phyloP scores from a whole-genome alignment of 2,888 invertebrate genomes.

The Eurytoma californica region DNA sequence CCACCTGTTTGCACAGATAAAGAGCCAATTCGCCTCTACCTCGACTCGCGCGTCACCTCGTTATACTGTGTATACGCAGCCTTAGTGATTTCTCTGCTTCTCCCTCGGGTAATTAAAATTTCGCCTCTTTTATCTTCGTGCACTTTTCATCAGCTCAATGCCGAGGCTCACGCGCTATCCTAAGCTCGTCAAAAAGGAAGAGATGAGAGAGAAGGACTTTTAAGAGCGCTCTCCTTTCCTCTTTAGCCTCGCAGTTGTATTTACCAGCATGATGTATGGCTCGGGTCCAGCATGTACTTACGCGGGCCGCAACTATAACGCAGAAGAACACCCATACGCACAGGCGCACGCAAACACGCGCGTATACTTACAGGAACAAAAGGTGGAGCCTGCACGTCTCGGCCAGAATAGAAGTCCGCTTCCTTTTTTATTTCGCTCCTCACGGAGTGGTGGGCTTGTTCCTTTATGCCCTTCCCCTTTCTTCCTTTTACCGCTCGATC shows the following conservation, averaged over 20 bases:
- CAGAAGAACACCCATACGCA: not conserved
- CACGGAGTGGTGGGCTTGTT: not conserved
- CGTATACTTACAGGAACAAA: conserved; percentile 2
- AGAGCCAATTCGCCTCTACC: conserved; percentile 10
- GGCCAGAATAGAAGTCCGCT: conserved; percentile 38
- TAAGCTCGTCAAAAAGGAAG: conserved; percentile 20
- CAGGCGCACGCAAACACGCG: conserved; percentile 3
- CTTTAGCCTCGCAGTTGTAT: conserved; percentile 52
- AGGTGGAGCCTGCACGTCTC: conserved; percentile 15
- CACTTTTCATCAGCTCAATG: not conserved
- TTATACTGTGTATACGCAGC: not conserved
- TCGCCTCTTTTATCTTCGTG: conserved; percentile 26
- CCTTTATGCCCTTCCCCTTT: conserved; percentile 39
- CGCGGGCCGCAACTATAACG: conserved; percentile 39
- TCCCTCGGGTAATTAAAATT: conserved; percentile 38
- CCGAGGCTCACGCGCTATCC: too few species aligned
- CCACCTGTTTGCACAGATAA: conserved; percentile 31
- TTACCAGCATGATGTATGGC: conserved; percentile 53
- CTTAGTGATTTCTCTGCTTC: not conserved
- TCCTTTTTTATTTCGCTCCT: conserved; percentile 38
- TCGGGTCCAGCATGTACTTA: conserved; percentile 39
- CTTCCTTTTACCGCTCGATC: conserved; percentile 36
- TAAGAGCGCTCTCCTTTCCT: conserved; percentile 53
- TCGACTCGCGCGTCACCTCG: not conserved
- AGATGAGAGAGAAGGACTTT: conserved; percentile 40